phyloP scores from a whole-genome alignment of 2,888 invertebrate species.

The Apodemia hepburni region DNA sequence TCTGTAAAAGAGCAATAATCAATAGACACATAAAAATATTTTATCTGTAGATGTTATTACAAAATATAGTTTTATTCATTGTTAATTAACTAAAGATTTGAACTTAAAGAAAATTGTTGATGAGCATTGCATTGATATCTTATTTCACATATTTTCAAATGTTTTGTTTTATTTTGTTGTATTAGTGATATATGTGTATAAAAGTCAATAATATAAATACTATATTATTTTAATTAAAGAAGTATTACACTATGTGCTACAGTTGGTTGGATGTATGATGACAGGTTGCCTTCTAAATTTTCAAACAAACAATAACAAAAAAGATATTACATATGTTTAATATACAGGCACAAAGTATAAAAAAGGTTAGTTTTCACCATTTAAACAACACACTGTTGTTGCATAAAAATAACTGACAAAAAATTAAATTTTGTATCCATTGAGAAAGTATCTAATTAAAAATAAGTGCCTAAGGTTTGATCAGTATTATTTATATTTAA shows the following conservation, averaged over 20 bases:
- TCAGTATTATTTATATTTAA: no score
- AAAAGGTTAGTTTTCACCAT: not conserved
- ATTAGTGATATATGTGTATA: slow-evolving; percentile 37
- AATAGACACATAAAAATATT: slow-evolving; percentile 29
- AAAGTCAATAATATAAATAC: slow-evolving; percentile 20
- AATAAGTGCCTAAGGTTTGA: not conserved
- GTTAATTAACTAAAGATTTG: slow-evolving; percentile 31
- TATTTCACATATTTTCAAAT: slow-evolving; percentile 79
- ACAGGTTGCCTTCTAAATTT: slow-evolving; percentile 30
- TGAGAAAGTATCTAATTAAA: not conserved
- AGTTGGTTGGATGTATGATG: slow-evolving; percentile 2
- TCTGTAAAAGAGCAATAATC: slow-evolving; percentile 35
- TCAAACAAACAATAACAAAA: not conserved
- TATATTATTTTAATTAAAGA: slow-evolving; percentile 20
- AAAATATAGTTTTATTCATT: slow-evolving; percentile 35
- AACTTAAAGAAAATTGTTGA: slow-evolving; percentile 46
- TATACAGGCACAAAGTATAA: not conserved
- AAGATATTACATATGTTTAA: not conserved
- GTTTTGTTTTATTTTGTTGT: slow-evolving; percentile 49
- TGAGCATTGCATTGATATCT: slow-evolving; percentile 65
- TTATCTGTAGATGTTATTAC: slow-evolving; percentile 33
- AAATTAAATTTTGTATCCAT: no score
- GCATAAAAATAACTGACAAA: not conserved
- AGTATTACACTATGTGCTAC: not conserved
- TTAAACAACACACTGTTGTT: not conserved